A percentile compares a stretch with the other conserved stretches of the same genome.
phyloP scores from a whole-genome alignment of 1,140 invertebrate genomes.

The Hormaphis cornu region DNA sequence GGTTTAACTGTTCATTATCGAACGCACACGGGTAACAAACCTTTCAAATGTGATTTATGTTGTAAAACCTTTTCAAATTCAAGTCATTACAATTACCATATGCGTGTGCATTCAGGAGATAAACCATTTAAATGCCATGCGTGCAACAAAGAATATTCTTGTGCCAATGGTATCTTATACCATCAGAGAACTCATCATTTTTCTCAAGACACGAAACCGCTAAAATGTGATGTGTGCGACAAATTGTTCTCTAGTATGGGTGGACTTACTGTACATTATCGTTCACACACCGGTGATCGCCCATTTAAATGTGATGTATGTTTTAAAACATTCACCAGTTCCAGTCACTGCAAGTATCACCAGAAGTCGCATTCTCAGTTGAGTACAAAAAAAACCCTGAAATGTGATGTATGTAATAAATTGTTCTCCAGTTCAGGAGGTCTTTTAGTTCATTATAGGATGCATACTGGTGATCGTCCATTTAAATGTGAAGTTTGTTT shows the following conservation, averaged over 20 bases:
- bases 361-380: conserved; percentile 10
- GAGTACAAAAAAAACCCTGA: conserved; percentile 52
- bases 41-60: conserved; percentile 47
- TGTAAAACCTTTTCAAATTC: conserved; percentile 33
- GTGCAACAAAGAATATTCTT: conserved; percentile 32
- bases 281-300: conserved; percentile 69
- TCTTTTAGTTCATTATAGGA: conserved; percentile 48
- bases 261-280: conserved; percentile 54
- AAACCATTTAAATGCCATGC: conserved; percentile 32
- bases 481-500: conserved; percentile 46
- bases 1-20: conserved; percentile 47
- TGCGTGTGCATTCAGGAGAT: conserved; percentile 32
- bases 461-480: conserved; percentile 58
- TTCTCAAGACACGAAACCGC: conserved; percentile 50
- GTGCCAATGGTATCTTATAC: conserved; percentile 27
- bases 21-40: conserved; percentile 60
- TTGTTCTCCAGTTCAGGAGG: conserved; percentile 27
- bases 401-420: conserved; percentile 43
- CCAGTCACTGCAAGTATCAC: conserved; percentile 26
- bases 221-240: conserved; percentile 44
- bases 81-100: conserved; percentile 29
- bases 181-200: conserved; percentile 27
- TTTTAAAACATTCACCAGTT: conserved; percentile 26
- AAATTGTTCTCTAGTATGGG: conserved; percentile 31
- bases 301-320: conserved; percentile 33